These are phyloP conservation scores for Cabera pusaria DNA, from an alignment of 2,888 invertebrate genomes.

Conservation along the genomic window DNA sequence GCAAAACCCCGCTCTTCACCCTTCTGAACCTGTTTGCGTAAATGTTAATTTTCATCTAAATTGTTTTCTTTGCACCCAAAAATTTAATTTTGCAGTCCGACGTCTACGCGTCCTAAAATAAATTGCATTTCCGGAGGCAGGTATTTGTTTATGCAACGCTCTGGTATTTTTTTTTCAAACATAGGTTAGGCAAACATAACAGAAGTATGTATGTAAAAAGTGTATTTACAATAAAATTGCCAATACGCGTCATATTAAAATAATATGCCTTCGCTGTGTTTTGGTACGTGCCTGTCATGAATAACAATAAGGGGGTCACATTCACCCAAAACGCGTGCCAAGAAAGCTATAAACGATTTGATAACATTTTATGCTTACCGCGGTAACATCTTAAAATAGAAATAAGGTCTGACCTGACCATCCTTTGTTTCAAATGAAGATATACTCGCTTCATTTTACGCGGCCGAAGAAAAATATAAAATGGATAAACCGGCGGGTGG, in stretches of 20 bases:
- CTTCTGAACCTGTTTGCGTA: conserved; percentile 45
- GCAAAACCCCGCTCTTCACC: conserved; percentile 31
- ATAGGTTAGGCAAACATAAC: conserved; percentile 22
- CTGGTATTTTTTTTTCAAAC: conserved; percentile 18
- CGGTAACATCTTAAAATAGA: conserved; percentile 11
- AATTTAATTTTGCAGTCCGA: conserved; percentile 42
- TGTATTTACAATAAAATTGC: conserved; percentile 15
- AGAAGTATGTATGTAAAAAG: conserved; percentile 19
- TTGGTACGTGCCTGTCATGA: conserved; percentile 23
- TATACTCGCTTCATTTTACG: conserved; percentile 49
- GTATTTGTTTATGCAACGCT: conserved; percentile 29
- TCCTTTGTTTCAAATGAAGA: conserved; percentile 52
- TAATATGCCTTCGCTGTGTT: conserved; percentile 14
- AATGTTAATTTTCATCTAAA: conserved; percentile 54
- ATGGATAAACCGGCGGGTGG: conserved; percentile 54
- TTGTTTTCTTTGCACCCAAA: conserved; percentile 51
- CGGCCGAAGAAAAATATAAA: conserved; percentile 58
- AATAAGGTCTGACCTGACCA: conserved; percentile 5
- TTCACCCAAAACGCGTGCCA: conserved; percentile 9
- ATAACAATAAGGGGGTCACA: conserved; percentile 20
- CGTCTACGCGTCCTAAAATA: conserved; percentile 42
- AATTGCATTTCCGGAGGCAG: conserved; percentile 34
- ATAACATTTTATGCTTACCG: conserved; percentile 14
- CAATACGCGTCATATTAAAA: conserved; percentile 10
- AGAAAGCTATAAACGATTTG: conserved; percentile 19